Conservation (phyloP, 2,797 vertebrate species). For the Paramormyrops hopkinsi region DNA sequence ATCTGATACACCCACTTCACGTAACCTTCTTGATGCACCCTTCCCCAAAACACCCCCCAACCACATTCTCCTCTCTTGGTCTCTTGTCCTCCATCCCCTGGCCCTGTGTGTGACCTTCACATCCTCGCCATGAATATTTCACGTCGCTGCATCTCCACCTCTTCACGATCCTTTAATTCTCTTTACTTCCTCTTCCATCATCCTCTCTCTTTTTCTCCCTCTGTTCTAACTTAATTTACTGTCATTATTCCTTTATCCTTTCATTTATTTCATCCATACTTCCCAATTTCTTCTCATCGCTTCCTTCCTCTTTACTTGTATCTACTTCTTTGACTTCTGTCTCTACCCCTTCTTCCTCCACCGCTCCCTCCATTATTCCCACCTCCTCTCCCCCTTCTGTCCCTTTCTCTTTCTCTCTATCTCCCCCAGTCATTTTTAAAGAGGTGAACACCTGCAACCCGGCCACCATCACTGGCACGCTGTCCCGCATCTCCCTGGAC, state of each 20-base stretch:
- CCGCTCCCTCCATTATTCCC: neutral
- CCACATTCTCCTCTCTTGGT: neutral
- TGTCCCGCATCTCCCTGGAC: slow-evolving; percentile 92
- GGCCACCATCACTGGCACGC: slow-evolving; percentile 90
- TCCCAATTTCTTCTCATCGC: neutral
- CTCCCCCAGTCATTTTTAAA: slow-evolving; percentile 84
- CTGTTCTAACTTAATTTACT: slow-evolving; percentile 10
- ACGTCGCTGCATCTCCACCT: neutral
- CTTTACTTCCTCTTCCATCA: slow-evolving; percentile 7
- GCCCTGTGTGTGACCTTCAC: neutral
- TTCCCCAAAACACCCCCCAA: neutral
- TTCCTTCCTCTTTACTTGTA: neutral
- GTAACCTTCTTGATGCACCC: neutral
- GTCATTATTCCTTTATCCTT: slow-evolving; percentile 1
- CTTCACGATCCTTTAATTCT: neutral
- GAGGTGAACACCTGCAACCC: slow-evolving; percentile 97
- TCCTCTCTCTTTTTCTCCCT: neutral
- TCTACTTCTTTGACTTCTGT: neutral
- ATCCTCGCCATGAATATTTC: neutral
- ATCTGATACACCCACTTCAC: neutral
- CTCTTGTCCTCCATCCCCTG: neutral
- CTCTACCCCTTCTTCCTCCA: neutral
- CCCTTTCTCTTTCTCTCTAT: slow-evolving; percentile 10
- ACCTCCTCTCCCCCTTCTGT: neutral
- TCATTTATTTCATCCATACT: neutral